phyloP scores from a whole-genome alignment of 2,797 vertebrate genomes.

The Salmo trutta region DNA sequence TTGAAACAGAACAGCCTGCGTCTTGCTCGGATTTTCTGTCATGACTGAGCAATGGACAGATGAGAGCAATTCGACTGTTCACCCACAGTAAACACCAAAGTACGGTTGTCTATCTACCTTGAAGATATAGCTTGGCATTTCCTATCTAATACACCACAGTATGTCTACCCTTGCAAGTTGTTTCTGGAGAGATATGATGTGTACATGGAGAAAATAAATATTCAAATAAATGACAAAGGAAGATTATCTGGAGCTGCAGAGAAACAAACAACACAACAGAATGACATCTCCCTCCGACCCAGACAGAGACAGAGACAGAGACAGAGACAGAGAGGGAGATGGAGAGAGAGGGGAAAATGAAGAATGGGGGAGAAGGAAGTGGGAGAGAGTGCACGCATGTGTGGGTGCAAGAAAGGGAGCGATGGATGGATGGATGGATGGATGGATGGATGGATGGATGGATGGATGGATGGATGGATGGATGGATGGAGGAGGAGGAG shows the following conservation, averaged over 20 bases:
- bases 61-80: background rate
- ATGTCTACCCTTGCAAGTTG: background rate
- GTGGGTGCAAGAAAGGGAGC: constrained; percentile 2
- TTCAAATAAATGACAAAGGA: background rate
- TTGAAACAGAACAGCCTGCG: background rate
- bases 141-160: background rate
- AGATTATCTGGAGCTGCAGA: background rate
- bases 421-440: constrained; percentile 20
- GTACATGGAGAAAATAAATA: background rate
- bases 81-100: background rate
- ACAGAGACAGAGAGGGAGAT: constrained; percentile 14
- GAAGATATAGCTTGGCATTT: background rate
- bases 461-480: background rate
- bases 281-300: background rate
- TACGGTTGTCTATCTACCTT: background rate
- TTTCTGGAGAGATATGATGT: background rate
- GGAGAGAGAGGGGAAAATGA: constrained; percentile 13
- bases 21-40: background rate
- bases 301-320: constrained; percentile 33
- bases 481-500: background rate
- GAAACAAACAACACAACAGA: background rate
- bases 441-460: too few species aligned
- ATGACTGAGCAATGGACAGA: background rate
- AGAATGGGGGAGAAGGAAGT: constrained; percentile 40
- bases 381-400: constrained; percentile 1